Conservation (phyloP, 2,113 vertebrate genomes). For the Nothoprocta perdicaria region DNA sequence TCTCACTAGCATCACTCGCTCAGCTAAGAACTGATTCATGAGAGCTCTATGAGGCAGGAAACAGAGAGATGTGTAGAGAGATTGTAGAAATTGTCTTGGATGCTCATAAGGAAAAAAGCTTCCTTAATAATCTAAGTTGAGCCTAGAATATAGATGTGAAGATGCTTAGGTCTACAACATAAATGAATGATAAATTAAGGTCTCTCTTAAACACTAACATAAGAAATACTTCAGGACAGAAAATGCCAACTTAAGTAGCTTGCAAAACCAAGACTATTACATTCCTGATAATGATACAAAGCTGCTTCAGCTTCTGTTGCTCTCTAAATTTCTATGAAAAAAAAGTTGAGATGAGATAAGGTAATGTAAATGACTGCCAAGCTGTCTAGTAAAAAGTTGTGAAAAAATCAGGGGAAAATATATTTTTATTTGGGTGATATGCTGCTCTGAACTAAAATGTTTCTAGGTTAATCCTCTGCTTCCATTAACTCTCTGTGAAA, state of each 20-base stretch:
- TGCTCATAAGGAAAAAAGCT: not conserved
- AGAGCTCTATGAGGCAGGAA: not conserved
- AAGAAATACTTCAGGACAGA: not conserved
- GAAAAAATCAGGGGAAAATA: slow-evolving; percentile 41
- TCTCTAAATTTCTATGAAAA: slow-evolving; percentile 16
- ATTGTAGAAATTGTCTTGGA: not conserved
- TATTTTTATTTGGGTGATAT: slow-evolving; percentile 34
- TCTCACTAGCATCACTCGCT: not conserved
- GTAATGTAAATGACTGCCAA: slow-evolving; percentile 38
- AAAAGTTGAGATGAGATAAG: slow-evolving; percentile 46
- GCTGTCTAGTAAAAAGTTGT: not conserved
- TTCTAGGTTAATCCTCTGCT: slow-evolving; percentile 70
- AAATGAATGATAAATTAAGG: not conserved
- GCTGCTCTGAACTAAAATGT: slow-evolving; percentile 52
- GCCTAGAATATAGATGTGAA: not conserved
- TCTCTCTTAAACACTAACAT: not conserved
- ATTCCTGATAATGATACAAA: not conserved
- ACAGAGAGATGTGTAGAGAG: not conserved
- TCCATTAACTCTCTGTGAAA: slow-evolving; percentile 63
- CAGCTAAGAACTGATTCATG: not conserved
- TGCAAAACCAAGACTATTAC: not conserved
- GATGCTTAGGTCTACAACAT: not conserved
- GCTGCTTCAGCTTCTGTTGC: not conserved
- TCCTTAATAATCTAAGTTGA: not conserved
- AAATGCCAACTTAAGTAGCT: not conserved